Base-by-base conservation (phyloP, 2,888 invertebrate species). In the Megalurothrips usitatus region DNA sequence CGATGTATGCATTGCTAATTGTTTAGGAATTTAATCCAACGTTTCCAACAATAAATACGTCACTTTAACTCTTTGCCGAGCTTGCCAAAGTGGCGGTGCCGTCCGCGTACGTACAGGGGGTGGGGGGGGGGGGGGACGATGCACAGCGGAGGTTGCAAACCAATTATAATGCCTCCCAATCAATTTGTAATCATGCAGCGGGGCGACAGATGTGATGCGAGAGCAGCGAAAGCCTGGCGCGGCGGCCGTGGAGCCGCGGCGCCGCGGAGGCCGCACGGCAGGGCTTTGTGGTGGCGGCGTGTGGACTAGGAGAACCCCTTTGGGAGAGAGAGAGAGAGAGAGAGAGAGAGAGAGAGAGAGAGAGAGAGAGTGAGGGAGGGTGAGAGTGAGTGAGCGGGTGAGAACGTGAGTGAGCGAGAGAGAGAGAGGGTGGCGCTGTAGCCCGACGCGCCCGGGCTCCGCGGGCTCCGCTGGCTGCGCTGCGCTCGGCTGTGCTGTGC, bases 131-230 rank as follows among this genome's bases (percentile, higher is more conserved):
- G 58, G 58, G 58, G 58, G 6, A n/a, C 58, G 58, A 14, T 17
- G 52, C 14, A n/a, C n/a, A n/a, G 34, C 34, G 34, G 34, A 43
- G 23, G 68, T 26, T 75, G 26, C 58, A 6, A 75, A 26, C 68
- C 68, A 75, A 75, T 75, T 75, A 75, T 26, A 75, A 75, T 75
- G 68, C 68, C 68, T 75, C 68, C 58, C 68, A 75, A 75, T 75
- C 68, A 75, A 75, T 75, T 75, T 75, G 68, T 26, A 75, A 75
- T 75, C 68, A 75, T 75, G 68, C 68, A n/a, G 23, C 12, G 9
- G 68, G 26, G 2, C 68, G 68, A 26, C 68, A 75, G 68, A 75
- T 75, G 68, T 26, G 68, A 26, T 68, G 68, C 23, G 23, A 23
- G 8, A 68, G 52, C 8, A 11, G 52, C 52, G 52, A 17, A 52